Conservation (phyloP, 2,888 invertebrate genomes). For the Pammene fasciana region DNA sequence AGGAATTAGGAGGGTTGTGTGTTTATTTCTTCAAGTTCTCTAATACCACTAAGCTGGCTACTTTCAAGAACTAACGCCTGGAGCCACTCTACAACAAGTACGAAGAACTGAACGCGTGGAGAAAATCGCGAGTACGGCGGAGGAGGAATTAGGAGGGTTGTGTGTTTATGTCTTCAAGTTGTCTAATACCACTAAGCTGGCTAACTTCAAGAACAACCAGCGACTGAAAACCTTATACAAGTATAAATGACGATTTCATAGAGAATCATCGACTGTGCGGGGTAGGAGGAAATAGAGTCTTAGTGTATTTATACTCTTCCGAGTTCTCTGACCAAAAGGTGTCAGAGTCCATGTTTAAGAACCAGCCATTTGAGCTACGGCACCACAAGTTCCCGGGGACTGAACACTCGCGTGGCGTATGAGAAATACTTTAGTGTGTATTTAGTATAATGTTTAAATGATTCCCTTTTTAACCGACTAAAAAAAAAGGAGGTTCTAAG, state of each 20-base stretch:
- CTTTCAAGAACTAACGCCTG: not conserved
- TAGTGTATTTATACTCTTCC: too few relatives aligned
- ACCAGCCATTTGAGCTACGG: too few relatives aligned
- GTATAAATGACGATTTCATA: not conserved
- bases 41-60: not conserved
- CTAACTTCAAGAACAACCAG: not conserved
- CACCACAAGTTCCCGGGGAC: too few relatives aligned
- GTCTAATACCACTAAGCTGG: not conserved
- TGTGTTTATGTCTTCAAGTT: too few relatives aligned
- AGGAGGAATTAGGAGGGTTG: constrained; percentile 88
- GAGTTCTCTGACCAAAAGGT: too few relatives aligned
- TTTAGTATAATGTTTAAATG: too few relatives aligned
- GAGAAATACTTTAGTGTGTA: not conserved
- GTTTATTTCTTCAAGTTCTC: too few relatives aligned
- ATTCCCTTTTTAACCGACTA: too few relatives aligned
- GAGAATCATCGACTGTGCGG: too few relatives aligned
- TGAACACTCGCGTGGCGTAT: not conserved
- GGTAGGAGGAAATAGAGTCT: too few relatives aligned
- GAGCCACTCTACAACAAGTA: constrained; percentile 99
- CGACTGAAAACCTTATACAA: not conserved
- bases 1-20: constrained; percentile 86
- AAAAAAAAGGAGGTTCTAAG: too few relatives aligned
- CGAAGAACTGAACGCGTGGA: constrained; percentile 99
- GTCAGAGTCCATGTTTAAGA: too few relatives aligned
- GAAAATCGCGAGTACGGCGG: constrained; percentile 96